Percentiles rank a stretch among this genome's conserved stretches.
Evolutionary conservation across 2,888 invertebrate genomes (phyloP).

Genomic region (Nomada hirtipes): DNA sequence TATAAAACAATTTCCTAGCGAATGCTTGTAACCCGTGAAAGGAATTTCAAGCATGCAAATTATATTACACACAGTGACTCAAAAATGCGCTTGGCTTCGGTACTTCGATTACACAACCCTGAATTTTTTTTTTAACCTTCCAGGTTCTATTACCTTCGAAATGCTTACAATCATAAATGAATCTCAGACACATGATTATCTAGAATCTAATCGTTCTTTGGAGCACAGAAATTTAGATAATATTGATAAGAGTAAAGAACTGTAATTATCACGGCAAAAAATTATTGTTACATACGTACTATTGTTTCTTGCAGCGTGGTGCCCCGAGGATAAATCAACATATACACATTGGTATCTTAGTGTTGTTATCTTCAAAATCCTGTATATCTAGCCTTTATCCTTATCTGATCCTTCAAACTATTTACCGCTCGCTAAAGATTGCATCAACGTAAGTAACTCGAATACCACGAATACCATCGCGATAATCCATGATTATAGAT

Average conservation of each 20-base stretch:
- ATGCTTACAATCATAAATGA: too few species aligned
- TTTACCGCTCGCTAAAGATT: conserved; percentile 7
- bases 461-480: neutral
- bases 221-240: neutral
- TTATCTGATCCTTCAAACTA: conserved; percentile 25
- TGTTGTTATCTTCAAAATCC: conserved; percentile 12
- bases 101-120: conserved; percentile 9
- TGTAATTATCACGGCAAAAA: neutral
- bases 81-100: conserved; percentile 3
- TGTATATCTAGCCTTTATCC: conserved; percentile 12
- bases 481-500: neutral
- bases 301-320: neutral
- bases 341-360: neutral
- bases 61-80: conserved; percentile 2
- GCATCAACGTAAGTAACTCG: neutral
- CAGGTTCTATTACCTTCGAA: neutral
- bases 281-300: too few species aligned
- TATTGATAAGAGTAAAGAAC: conserved; percentile 1
- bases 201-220: neutral
- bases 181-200: neutral
- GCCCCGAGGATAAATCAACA: neutral
- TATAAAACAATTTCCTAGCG: conserved; percentile 51
- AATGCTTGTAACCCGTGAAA: conserved; percentile 35
- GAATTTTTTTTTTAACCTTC: neutral
- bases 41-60: conserved; percentile 38